Evolutionary conservation across 2,113 vertebrate species (phyloP).

Genomic region (Tamias sibiricus): DNA sequence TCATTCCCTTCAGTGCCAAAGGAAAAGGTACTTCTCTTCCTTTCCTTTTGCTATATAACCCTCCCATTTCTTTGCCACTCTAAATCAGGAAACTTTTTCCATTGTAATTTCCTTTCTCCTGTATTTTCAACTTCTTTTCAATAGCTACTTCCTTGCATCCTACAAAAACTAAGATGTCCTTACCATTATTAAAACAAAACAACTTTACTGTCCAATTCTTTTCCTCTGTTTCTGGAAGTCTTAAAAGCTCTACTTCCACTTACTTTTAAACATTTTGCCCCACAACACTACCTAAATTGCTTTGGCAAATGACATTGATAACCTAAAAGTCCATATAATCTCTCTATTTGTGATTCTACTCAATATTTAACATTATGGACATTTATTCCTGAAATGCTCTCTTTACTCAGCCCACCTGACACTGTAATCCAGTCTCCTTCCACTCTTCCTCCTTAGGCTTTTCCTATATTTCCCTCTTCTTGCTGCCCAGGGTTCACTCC

Average conservation of each 20-base stretch:
- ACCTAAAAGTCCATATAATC: background rate
- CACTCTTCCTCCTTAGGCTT: background rate
- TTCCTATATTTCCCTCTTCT: background rate
- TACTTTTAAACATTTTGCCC: background rate
- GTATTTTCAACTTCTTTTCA: background rate
- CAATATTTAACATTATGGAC: background rate
- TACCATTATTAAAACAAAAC: background rate
- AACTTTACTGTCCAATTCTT: background rate
- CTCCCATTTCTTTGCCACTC: background rate
- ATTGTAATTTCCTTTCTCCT: background rate
- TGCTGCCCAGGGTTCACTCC: background rate
- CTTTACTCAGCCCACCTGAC: background rate
- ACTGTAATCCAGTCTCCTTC: background rate
- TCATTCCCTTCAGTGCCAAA: background rate
- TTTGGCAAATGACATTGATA: background rate
- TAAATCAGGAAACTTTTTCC: background rate
- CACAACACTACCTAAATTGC: background rate
- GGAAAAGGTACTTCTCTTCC: background rate
- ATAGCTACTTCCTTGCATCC: background rate
- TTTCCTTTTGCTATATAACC: background rate
- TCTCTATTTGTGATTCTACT: background rate
- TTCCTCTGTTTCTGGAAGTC: background rate
- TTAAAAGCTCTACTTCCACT: background rate
- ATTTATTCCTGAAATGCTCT: background rate
- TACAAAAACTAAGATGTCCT: background rate